Base-by-base conservation (phyloP, 2,113 vertebrate species). In the Erinaceus europaeus region DNA sequence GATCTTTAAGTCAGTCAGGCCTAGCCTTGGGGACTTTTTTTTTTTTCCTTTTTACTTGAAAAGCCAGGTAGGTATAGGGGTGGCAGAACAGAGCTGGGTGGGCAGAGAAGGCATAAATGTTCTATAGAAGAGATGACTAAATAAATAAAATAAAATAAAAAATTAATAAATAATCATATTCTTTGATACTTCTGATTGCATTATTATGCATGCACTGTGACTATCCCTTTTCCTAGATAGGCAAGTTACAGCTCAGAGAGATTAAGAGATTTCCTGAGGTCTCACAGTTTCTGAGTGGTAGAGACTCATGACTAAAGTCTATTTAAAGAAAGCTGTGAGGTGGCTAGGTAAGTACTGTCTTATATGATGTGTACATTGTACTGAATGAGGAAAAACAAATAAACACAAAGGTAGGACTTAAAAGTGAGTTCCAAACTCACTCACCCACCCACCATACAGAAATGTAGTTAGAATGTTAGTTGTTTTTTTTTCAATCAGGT, bases 291-390 rank as follows among this genome's bases (percentile, higher is more conserved):
- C 44, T 46, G 15, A 68, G 71, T 14, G 34, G 11, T 50, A 50
- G 72, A 38, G 6, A 6, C 25, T 5, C n/a, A n/a, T 21, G 40
- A 48, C 2, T 23, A 27, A n/a, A 36, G 42, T 32, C 62, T 23
- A 9, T 57, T 86, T 42, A 44, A 62, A 91, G 67, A 59, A 7
- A 0, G 20, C 3, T 50, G 52, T n/a, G 17, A 20, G 20, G 61
- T 34, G 34, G 9, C 20, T 1, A 9, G 27, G 18, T 18, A 0
- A 15, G 6, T 8, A 2, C 3, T 4, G 6, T 38, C 48, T 55
- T 21, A 14, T 2, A 36, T 50, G n/a, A 74, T 0, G 3, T 4
- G 13, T 0, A 6, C 10, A 7, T 12, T 8, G 9, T 4, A 3
- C 38, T n/a, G 6, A 42, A n/a, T 4, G 23, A 86, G 84, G 62